These are phyloP conservation scores for Drosophila murphyi DNA, from an alignment of 1,140 invertebrate species.

Conservation along the genomic window DNA sequence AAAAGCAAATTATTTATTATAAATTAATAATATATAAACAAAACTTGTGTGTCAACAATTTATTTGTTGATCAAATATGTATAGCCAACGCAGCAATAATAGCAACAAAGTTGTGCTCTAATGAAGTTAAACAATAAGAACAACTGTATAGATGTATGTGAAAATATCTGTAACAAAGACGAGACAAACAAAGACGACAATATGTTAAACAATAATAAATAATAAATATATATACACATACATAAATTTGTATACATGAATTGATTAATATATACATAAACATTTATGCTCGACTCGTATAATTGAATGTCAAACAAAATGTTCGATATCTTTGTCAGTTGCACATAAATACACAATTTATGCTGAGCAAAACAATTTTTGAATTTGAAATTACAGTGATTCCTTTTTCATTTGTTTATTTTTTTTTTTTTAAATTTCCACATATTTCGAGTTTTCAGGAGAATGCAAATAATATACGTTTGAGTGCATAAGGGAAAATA, in stretches of 20 bases:
- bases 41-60: constrained; percentile 35
- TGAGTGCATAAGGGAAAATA: neutral
- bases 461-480: neutral
- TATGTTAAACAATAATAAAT: constrained; percentile 38
- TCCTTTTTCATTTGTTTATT: neutral
- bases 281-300: neutral
- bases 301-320: constrained; percentile 24
- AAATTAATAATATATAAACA: neutral
- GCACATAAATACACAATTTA: constrained; percentile 5
- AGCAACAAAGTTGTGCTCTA: neutral
- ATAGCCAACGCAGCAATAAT: constrained; percentile 10
- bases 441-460: neutral
- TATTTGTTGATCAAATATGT: constrained; percentile 30
- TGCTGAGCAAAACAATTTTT: neutral
- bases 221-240: neutral
- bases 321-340: neutral
- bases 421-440: constrained; percentile 9
- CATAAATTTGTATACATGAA: neutral
- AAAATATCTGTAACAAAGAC: constrained; percentile 21
- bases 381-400: neutral
- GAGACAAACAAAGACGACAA: constrained; percentile 8
- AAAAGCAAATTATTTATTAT: too few species aligned
- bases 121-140: constrained; percentile 5
- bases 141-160: constrained; percentile 6
- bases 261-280: neutral